phyloP scores from a whole-genome alignment of 2,888 invertebrate genomes.

The Dynastes tityus region DNA sequence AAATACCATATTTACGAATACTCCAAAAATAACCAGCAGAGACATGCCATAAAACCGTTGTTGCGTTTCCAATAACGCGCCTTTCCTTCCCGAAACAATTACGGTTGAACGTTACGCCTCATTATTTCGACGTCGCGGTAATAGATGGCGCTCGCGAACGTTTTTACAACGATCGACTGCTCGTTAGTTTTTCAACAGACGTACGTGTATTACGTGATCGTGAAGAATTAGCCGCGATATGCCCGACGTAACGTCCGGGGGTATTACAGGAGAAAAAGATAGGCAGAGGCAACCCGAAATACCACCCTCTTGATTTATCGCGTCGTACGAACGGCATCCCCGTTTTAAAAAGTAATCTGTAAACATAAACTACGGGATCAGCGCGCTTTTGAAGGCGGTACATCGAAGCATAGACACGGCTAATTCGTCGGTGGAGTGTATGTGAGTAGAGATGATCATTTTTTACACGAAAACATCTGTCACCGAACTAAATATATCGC shows the following conservation, averaged over 20 bases:
- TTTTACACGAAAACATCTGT: slow-evolving; percentile 67
- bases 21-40: too few species aligned
- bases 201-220: slow-evolving; percentile 17
- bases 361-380: slow-evolving; percentile 46
- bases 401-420: background rate
- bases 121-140: slow-evolving; percentile 24
- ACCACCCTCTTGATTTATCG: slow-evolving; percentile 51
- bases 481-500: slow-evolving; percentile 52
- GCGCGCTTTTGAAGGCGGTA: slow-evolving; percentile 9
- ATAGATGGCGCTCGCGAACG: slow-evolving; percentile 26
- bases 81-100: slow-evolving; percentile 5
- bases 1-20: too few species aligned
- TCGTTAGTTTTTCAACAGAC: slow-evolving; percentile 29
- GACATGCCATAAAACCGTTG: too few species aligned
- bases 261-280: background rate
- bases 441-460: slow-evolving; percentile 52
- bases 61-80: background rate
- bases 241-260: background rate
- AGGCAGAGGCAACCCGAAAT: slow-evolving; percentile 2
- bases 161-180: slow-evolving; percentile 36
- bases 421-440: background rate
- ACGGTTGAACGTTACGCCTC: slow-evolving; percentile 8
- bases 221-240: slow-evolving; percentile 35
- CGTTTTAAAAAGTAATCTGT: slow-evolving; percentile 50
- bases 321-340: background rate